Base-by-base conservation (phyloP, 2,113 vertebrate genomes). In the Aegithalos caudatus region DNA sequence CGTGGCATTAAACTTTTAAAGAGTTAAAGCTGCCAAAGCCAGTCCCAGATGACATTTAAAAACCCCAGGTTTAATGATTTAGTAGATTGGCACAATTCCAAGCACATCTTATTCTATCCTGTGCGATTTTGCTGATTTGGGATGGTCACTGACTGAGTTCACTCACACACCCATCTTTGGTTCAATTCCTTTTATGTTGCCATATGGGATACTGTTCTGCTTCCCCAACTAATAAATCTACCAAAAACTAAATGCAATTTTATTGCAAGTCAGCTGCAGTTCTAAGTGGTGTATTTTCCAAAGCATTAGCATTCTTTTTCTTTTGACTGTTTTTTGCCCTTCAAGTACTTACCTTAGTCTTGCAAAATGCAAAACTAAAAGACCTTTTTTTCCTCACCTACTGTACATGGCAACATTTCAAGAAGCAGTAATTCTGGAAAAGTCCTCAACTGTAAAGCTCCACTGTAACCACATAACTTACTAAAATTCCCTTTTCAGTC, bases 1-100 rank as follows among this genome's bases (percentile, higher is more conserved):
- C 16, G 6, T 1, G 15, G 33, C 94, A 97, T 96, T 96, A 97
- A 97, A 97, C 47, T 94, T 96, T 96, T 88, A 95, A 91, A 85
- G 67, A 81, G 74, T 90, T 86, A 95, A 95, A 93, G 90, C 71
- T 93, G 94, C 95, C 88, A 84, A 90, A 51, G 85, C 86, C 86
- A n/a, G 78, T 48, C 87, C 79, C 54, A 67, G 81, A 27, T 94
- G 90, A 88, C 91, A 92, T 86, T 76, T 86, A 81, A 79, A 82
- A 92, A 61, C 17, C 50, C n/a, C 54, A 37, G 76, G 58, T 81
- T 94, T 87, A 96, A 96, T 94, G 73, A 92, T 96, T 96, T 79
- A 96, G 81, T 70, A 86, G 84, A 56, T 1, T 35, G 88, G 86
- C 87, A 81, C 54, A 12, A 56, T 80, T 95, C 56, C 82, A 76